A percentile compares a stretch with the other conserved stretches of the same genome.
These are phyloP conservation scores for Campylomormyrus numenius DNA, from an alignment of 2,113 vertebrate genomes.

Conservation along the genomic window DNA sequence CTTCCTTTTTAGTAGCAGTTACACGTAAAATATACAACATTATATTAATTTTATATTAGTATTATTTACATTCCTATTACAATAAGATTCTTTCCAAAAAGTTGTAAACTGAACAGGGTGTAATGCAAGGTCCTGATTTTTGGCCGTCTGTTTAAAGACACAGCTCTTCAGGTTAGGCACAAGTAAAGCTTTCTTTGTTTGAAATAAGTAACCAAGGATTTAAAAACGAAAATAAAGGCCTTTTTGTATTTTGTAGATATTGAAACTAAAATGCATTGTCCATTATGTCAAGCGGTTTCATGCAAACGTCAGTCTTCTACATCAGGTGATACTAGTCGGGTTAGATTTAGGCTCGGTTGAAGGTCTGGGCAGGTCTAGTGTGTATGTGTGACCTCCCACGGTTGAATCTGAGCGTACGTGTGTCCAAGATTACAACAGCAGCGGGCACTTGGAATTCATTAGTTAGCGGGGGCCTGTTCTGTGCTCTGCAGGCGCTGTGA, in stretches of 20 bases:
- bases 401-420: not conserved
- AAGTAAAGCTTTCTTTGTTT: not conserved
- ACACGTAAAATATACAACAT: not conserved
- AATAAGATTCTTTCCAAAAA: not conserved
- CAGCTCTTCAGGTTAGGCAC: not conserved
- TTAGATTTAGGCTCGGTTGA: not conserved
- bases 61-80: not conserved
- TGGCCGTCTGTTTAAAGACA: not conserved
- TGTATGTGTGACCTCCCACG: not conserved
- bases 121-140: not conserved
- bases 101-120: not conserved
- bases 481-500: not conserved
- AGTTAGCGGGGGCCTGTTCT: not conserved
- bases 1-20: not conserved
- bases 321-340: not conserved
- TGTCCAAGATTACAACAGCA: not conserved
- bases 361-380: not conserved
- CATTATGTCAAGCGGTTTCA: not conserved
- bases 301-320: not conserved
- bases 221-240: not conserved
- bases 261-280: not conserved
- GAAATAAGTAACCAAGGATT: not conserved
- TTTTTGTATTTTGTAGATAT: not conserved
- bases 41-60: not conserved
- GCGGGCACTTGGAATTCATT: not conserved